Evolutionary conservation across 2,888 invertebrate genomes (phyloP).

Genomic region (Harpagoxenus sublaevis): DNA sequence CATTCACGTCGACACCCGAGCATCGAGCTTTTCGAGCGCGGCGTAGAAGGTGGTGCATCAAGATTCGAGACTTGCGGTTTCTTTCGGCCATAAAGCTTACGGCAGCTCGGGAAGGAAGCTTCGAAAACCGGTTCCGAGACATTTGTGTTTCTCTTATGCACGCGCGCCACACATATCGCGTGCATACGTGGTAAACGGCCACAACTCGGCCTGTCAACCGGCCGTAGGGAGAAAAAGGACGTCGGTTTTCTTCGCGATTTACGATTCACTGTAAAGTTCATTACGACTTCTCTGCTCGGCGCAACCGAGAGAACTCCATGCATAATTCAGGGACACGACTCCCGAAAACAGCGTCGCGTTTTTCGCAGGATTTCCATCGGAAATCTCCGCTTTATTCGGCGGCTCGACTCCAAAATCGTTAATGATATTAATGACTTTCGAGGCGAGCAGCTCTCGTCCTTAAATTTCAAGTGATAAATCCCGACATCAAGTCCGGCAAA

Average conservation of each 20-base stretch:
- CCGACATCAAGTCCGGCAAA: too few species aligned
- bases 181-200: neutral
- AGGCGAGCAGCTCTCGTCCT: neutral
- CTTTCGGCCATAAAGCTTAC: constrained; percentile 44
- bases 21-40: constrained; percentile 23
- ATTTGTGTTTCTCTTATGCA: constrained; percentile 54
- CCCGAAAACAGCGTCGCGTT: constrained; percentile 2
- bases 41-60: neutral
- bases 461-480: neutral
- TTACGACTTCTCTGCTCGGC: constrained; percentile 27
- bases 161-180: neutral
- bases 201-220: constrained; percentile 34
- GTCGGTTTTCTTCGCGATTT: constrained; percentile 34
- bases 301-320: neutral
- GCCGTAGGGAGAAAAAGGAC: constrained; percentile 24
- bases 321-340: constrained; percentile 20
- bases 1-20: neutral
- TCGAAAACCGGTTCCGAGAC: constrained; percentile 65
- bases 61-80: constrained; percentile 39
- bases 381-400: neutral
- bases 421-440: neutral
- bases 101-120: constrained; percentile 58
- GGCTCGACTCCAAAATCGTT: neutral
- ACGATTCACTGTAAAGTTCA: constrained; percentile 34
- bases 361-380: constrained; percentile 1